These are phyloP conservation scores for Clarias magur DNA, from an alignment of 2,113 vertebrate genomes.

Conservation along the genomic window DNA sequence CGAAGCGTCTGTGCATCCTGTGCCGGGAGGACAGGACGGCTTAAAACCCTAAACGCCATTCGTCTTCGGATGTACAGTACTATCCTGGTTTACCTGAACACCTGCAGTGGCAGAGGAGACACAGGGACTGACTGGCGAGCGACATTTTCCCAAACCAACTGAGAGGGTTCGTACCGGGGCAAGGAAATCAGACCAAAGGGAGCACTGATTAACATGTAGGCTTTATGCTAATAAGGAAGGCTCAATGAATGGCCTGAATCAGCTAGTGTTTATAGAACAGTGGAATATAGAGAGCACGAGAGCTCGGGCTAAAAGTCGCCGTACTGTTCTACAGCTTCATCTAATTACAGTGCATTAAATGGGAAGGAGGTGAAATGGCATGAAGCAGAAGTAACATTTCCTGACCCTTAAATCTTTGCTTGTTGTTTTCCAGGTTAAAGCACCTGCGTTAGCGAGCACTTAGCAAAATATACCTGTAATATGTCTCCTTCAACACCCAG, in stretches of 20 bases:
- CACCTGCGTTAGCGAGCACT: not conserved
- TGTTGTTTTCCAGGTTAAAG: not conserved
- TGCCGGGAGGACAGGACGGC: conserved; percentile 6
- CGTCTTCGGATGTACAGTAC: conserved; percentile 24
- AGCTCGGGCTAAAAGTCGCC: conserved; percentile 1
- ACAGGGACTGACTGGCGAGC: conserved; percentile 23
- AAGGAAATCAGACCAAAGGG: conserved; percentile 4
- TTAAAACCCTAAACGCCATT: conserved; percentile 32
- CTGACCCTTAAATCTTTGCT: not conserved
- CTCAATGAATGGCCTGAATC: conserved; percentile 1
- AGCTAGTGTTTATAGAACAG: conserved; percentile 2
- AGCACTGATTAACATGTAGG: conserved; percentile 37
- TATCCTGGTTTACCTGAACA: conserved; percentile 27
- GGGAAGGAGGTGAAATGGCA: conserved; percentile 15
- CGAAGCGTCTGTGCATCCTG: conserved; percentile 13
- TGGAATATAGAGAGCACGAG: conserved; percentile 25
- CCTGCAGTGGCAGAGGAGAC: conserved; percentile 20
- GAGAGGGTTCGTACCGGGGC: not conserved
- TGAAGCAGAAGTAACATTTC: conserved; percentile 5
- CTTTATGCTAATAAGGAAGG: conserved; percentile 33
- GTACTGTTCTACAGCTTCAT: not conserved
- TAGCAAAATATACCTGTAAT: not conserved
- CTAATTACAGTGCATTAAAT: conserved; percentile 38
- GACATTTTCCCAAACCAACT: conserved; percentile 4
- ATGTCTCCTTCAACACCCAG: not conserved